Conservation (phyloP, 2,888 invertebrate genomes). For the Tetropium fuscum region DNA sequence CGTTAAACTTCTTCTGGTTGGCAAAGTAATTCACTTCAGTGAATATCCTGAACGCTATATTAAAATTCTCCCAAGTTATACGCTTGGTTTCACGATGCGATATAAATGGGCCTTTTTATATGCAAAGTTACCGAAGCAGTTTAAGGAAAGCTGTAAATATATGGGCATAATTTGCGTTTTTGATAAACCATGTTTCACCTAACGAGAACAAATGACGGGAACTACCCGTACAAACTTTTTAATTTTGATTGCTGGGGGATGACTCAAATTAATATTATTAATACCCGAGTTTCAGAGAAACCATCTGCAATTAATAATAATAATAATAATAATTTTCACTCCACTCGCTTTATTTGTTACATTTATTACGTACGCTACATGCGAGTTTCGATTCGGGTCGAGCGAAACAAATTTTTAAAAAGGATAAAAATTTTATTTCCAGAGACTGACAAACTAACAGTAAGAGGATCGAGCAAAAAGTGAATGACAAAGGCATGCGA, state of each 20-base stretch:
- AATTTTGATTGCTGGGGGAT: not conserved
- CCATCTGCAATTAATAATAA: no score
- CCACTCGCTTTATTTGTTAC: no score
- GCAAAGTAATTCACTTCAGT: conserved; percentile 59
- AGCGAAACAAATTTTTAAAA: no score
- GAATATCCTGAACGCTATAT: conserved; percentile 59
- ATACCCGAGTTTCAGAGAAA: no score
- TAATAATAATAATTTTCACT: no score
- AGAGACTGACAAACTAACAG: no score
- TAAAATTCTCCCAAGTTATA: conserved; percentile 53
- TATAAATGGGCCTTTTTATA: conserved; percentile 62
- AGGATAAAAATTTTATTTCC: no score
- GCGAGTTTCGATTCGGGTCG: no score
- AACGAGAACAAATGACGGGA: conserved; percentile 14
- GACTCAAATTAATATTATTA: no score
- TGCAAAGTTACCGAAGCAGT: conserved; percentile 38
- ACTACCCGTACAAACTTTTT: conserved; percentile 11
- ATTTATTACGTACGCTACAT: no score
- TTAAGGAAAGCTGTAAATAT: conserved; percentile 29
- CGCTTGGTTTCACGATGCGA: conserved; percentile 51
- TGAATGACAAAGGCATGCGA: no score
- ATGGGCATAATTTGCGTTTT: conserved; percentile 14
- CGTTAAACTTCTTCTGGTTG: conserved; percentile 41
- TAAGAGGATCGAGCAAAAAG: no score
- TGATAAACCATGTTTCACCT: conserved; percentile 6